A percentile compares a stretch with the other conserved stretches of the same genome.
These are phyloP conservation scores for Agrotis clavis DNA, from an alignment of 2,888 invertebrate genomes.

Conservation along the genomic window DNA sequence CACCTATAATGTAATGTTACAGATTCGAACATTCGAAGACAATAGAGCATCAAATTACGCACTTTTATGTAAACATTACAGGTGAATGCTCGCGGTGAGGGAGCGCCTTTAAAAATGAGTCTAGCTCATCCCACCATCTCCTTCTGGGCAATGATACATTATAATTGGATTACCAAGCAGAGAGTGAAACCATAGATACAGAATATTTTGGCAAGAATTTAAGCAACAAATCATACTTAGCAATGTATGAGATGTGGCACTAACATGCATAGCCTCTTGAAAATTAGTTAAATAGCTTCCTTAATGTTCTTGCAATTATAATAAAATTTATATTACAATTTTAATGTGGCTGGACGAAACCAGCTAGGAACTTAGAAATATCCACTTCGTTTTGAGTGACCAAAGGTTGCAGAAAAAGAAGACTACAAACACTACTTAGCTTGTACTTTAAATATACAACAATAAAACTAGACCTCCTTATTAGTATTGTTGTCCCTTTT, in stretches of 20 bases:
- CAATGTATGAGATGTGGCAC: conserved; percentile 7
- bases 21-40: no score
- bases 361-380: no score
- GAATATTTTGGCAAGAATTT: conserved; percentile 29
- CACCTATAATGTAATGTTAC: no score
- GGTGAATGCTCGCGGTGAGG: no score
- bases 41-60: no score
- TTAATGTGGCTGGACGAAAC: no score
- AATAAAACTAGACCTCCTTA: background rate
- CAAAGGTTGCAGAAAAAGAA: no score
- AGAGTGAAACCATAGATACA: background rate
- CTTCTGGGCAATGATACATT: background rate
- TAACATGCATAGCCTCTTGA: conserved; percentile 11
- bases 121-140: no score
- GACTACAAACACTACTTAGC: background rate
- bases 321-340: background rate
- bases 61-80: no score
- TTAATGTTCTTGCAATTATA: background rate
- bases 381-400: no score
- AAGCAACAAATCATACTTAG: conserved; percentile 35
- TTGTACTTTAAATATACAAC: background rate
- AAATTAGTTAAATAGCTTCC: background rate
- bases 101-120: no score
- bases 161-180: background rate
- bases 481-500: no score